Evolutionary conservation across 2,888 invertebrate genomes (phyloP).

Genomic region (Entomobrya multifasciata): DNA sequence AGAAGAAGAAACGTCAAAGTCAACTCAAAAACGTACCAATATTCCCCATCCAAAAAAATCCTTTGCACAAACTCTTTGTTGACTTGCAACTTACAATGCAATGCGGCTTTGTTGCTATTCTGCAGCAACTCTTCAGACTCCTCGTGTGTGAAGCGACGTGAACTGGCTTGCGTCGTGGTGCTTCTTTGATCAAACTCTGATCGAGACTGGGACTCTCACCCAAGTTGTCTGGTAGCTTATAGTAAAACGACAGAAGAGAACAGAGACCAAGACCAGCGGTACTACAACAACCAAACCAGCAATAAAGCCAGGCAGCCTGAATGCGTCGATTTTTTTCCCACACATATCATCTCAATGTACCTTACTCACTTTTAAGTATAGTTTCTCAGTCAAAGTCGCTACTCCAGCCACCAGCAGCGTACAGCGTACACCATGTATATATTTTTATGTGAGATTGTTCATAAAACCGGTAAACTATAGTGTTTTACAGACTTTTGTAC

Average conservation of each 20-base stretch:
- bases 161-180: slow-evolving; percentile 6
- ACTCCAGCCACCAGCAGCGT: neutral
- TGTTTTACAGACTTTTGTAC: no score
- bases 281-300: no score
- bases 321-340: slow-evolving; percentile 44
- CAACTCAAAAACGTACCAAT: neutral
- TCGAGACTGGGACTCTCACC: slow-evolving; percentile 58
- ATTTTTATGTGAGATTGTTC: neutral
- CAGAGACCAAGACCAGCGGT: neutral
- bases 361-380: no score
- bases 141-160: no score
- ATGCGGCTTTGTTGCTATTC: no score
- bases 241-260: neutral
- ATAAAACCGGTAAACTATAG: slow-evolving; percentile 20
- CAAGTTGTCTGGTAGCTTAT: slow-evolving; percentile 44
- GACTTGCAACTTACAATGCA: neutral
- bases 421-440: no score
- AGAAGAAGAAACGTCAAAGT: neutral
- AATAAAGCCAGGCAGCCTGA: no score
- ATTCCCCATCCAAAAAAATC: neutral
- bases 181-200: slow-evolving; percentile 55
- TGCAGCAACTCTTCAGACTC: no score
- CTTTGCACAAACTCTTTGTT: neutral
- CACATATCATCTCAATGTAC: slow-evolving; percentile 12
- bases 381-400: no score